Percentiles rank a stretch among this genome's conserved stretches.
These are phyloP conservation scores for Druon quercuslanigerum DNA, from an alignment of 1,140 invertebrate genomes.

Conservation along the genomic window DNA sequence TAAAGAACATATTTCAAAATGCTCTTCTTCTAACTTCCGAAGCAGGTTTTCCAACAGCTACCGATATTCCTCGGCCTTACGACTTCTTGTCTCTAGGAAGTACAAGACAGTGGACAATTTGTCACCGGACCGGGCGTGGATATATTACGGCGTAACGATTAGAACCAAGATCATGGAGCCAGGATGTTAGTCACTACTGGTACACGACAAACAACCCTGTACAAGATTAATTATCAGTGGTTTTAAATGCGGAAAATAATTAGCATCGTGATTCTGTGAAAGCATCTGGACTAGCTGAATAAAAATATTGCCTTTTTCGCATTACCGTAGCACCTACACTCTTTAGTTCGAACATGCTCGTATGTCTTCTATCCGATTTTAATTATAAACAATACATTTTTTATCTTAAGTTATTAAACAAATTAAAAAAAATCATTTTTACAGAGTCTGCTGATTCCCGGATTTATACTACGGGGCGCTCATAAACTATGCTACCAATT, in stretches of 20 bases:
- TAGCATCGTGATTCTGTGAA: background rate
- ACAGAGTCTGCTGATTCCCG: too few species aligned
- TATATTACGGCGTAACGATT: constrained; percentile 32
- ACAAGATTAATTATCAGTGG: constrained; percentile 3
- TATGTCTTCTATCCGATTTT: too few species aligned
- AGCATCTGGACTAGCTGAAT: too few species aligned
- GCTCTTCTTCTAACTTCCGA: background rate
- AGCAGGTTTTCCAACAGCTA: constrained; percentile 13
- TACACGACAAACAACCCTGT: constrained; percentile 29
- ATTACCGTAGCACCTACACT: too few species aligned
- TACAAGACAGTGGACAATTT: constrained; percentile 51
- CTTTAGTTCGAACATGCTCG: too few species aligned
- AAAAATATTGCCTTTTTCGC: too few species aligned
- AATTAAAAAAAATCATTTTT: too few species aligned
- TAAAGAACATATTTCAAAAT: constrained; percentile 10
- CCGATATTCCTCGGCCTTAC: constrained; percentile 1
- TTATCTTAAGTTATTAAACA: too few species aligned
- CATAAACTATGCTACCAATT: too few species aligned
- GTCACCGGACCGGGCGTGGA: constrained; percentile 45
- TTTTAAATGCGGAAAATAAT: background rate
- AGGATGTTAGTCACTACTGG: constrained; percentile 37
- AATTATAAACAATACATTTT: too few species aligned
- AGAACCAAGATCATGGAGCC: constrained; percentile 39
- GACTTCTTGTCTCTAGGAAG: constrained; percentile 40
- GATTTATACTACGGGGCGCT: too few species aligned